Conservation (phyloP, 2,888 invertebrate genomes). For the Carpatolechia fugitivella region DNA sequence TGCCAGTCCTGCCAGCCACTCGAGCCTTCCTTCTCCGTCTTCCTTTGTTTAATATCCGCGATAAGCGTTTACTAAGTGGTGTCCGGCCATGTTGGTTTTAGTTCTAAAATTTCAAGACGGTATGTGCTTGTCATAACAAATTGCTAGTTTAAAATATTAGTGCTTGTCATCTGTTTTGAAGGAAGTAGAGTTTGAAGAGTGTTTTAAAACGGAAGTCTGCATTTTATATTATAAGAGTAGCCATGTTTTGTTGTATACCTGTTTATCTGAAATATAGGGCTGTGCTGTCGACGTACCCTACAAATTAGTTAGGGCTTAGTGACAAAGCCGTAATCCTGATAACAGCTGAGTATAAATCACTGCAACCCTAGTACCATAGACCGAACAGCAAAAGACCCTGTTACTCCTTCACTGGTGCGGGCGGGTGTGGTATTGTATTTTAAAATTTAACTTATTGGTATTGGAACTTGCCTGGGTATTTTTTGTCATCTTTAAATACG, state of each 20-base stretch:
- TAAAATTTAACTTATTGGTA: too few species aligned
- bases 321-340: constrained; percentile 54
- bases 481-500: too few species aligned
- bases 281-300: background rate
- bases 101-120: background rate
- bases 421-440: too few species aligned
- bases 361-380: background rate
- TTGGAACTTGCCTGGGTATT: too few species aligned
- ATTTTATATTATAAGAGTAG: too few species aligned
- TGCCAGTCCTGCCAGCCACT: constrained; percentile 56
- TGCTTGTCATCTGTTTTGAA: background rate
- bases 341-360: constrained; percentile 33
- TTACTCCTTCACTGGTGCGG: too few species aligned
- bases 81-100: constrained; percentile 1
- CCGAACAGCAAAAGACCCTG: too few species aligned
- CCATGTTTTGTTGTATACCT: too few species aligned
- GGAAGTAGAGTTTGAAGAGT: background rate
- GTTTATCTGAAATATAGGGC: background rate
- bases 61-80: constrained; percentile 53
- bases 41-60: constrained; percentile 56
- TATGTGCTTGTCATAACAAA: background rate
- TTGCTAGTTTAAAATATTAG: background rate
- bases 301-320: constrained; percentile 32
- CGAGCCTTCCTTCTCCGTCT: constrained; percentile 32
- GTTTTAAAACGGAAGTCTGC: too few species aligned